Conservation (phyloP, 2,113 vertebrate genomes). For the rabbit (Oryctolagus cuniculus) region DNA sequence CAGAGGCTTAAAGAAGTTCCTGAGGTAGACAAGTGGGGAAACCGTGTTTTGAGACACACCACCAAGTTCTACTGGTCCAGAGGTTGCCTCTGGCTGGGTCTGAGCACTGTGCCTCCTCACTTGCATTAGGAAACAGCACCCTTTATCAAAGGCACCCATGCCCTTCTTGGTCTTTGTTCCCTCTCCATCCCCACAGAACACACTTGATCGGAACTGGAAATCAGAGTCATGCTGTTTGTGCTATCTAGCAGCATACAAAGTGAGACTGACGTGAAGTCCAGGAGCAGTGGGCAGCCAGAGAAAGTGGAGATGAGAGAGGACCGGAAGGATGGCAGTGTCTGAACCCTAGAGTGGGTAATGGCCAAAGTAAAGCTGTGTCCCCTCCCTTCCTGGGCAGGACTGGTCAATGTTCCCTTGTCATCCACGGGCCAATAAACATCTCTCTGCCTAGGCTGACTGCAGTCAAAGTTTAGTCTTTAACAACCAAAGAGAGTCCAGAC, state of each 20-base stretch:
- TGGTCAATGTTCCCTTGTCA: background rate
- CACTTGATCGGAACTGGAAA: background rate
- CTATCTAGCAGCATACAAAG: background rate
- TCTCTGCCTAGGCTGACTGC: background rate
- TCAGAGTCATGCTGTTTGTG: background rate
- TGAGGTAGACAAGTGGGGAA: background rate
- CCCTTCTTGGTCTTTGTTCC: background rate
- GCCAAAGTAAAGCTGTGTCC: background rate
- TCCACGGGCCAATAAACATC: background rate
- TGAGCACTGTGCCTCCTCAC: background rate
- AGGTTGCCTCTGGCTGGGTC: background rate
- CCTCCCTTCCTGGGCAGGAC: background rate
- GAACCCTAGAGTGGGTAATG: background rate
- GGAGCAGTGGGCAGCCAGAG: background rate
- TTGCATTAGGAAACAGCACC: background rate
- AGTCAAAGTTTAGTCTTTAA: background rate
- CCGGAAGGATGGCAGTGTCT: background rate
- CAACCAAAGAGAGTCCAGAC: background rate
- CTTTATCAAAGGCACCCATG: background rate
- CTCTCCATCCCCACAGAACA: background rate
- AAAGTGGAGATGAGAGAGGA: background rate
- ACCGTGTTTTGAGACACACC: background rate
- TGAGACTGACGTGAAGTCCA: background rate
- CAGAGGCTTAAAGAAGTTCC: constrained; percentile 1
- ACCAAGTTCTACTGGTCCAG: background rate